Base-by-base conservation (phyloP, 1,140 invertebrate species). In the Psix sp. region DNA sequence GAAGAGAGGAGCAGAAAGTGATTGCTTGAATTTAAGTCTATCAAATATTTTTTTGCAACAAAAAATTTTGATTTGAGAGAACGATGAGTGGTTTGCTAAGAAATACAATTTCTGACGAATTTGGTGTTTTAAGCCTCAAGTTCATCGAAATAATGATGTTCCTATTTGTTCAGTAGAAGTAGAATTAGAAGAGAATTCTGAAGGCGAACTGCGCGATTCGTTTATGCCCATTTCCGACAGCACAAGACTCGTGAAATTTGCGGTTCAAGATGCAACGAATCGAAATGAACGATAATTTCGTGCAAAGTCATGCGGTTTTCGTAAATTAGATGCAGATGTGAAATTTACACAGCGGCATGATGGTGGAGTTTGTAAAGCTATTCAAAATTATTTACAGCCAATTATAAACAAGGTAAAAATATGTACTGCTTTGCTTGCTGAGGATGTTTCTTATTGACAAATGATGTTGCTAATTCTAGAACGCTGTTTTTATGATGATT, bases 201-300 rank as follows among this genome's bases (percentile, higher is more conserved):
- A 62, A 56, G 51, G 57, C 38, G 63, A 71, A 63, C 57, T 11
- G 31, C 11, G 51, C 16, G 20, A n/a, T n/a, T n/a, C n/a, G n/a
- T n/a, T n/a, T n/a, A n/a, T n/a, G n/a, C n/a, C n/a, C n/a, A n/a
- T n/a, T n/a, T n/a, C n/a, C n/a, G n/a, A n/a, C n/a, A n/a, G n/a
- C n/a, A n/a, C n/a, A n/a, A n/a, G n/a, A 48, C 46, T 73, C 33
- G 52, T 48, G 35, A 14, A 73, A 66, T 45, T 65, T 63, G 54
- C 54, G 52, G 68, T 66, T 52, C 52, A 66, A 73, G 60, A 66
- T 54, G 60, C 68, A 72, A 65, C 68, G 68, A 72, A 59, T 72
- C 54, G 68, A 72, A 65, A 65, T 65, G 59, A 65, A 72, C 68
- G 59, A 72, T 72, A 65, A 65, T 72, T 72, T 65, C 54, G 33